phyloP scores from a whole-genome alignment of 2,113 vertebrate species.

The Pollachius pollachius region DNA sequence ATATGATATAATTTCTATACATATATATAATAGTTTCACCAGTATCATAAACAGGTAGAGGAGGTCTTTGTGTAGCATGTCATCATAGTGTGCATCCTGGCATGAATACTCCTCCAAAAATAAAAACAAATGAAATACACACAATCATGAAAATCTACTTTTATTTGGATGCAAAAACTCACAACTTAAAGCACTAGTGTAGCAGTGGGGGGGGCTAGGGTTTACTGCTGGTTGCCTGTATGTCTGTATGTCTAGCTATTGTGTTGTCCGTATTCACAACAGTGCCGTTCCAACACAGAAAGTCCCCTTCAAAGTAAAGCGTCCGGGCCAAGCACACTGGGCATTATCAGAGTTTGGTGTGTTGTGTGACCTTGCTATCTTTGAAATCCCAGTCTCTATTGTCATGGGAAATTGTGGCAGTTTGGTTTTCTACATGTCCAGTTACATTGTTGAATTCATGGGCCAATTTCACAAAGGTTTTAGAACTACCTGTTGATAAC shows the following conservation, averaged over 20 bases:
- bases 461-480: slow-evolving; percentile 6
- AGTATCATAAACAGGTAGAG: too few relatives aligned
- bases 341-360: slow-evolving; percentile 42
- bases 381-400: slow-evolving; percentile 9
- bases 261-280: slow-evolving; percentile 38
- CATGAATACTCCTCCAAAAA: background rate
- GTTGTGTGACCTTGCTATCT: slow-evolving; percentile 18
- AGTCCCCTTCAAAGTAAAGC: slow-evolving; percentile 51
- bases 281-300: slow-evolving; percentile 47
- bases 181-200: slow-evolving; percentile 72
- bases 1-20: background rate
- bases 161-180: slow-evolving; percentile 77
- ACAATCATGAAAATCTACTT: slow-evolving; percentile 70
- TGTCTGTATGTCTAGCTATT: slow-evolving; percentile 44
- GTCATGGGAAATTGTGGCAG: slow-evolving; percentile 45
- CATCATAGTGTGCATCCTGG: too few relatives aligned
- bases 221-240: slow-evolving; percentile 65
- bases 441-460: slow-evolving; percentile 31
- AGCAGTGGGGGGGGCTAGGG: slow-evolving; percentile 62
- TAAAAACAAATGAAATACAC: background rate
- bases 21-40: too few relatives aligned
- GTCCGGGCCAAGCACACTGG: slow-evolving; percentile 29
- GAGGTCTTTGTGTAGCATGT: too few relatives aligned
- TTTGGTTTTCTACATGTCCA: slow-evolving; percentile 31
- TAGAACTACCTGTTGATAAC: slow-evolving; percentile 49